A percentile compares a stretch with the other conserved stretches of the same genome.
Conservation (phyloP, 2,113 vertebrate genomes). For the Onychorhynchus coronatus region DNA sequence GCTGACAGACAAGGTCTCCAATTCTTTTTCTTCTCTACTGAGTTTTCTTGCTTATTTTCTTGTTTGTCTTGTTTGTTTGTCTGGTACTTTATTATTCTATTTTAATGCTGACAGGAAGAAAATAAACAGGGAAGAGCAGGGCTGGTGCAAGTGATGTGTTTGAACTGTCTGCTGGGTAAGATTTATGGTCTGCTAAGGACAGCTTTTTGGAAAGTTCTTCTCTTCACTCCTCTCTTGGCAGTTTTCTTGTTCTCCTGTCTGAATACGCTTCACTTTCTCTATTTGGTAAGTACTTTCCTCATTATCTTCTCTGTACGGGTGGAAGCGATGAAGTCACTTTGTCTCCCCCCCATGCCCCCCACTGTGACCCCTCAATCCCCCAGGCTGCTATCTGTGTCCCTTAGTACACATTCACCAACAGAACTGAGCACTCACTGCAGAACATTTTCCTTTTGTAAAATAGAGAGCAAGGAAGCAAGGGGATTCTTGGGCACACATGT, state of each 20-base stretch:
- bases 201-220: conserved; percentile 31
- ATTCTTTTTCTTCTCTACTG: not conserved
- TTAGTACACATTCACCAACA: not conserved
- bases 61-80: not conserved
- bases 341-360: not conserved
- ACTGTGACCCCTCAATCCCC: rapidly evolving
- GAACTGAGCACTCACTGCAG: not conserved
- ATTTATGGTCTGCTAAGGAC: conserved; percentile 44
- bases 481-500: not conserved
- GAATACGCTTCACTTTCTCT: conserved; percentile 32
- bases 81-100: conserved; percentile 17
- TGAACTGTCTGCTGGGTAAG: conserved; percentile 8
- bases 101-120: conserved; percentile 52
- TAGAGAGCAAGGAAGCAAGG: not conserved
- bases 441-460: not conserved
- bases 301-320: not conserved
- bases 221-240: conserved; percentile 3
- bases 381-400: not conserved
- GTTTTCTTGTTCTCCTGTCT: not conserved
- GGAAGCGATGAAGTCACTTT: conserved; percentile 13
- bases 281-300: not conserved
- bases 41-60: conserved; percentile 2
- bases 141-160: conserved; percentile 24
- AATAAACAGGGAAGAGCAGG: conserved; percentile 43
- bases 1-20: not conserved